Conservation (phyloP, 2,113 vertebrate genomes). For the Pteruthius melanotis region DNA sequence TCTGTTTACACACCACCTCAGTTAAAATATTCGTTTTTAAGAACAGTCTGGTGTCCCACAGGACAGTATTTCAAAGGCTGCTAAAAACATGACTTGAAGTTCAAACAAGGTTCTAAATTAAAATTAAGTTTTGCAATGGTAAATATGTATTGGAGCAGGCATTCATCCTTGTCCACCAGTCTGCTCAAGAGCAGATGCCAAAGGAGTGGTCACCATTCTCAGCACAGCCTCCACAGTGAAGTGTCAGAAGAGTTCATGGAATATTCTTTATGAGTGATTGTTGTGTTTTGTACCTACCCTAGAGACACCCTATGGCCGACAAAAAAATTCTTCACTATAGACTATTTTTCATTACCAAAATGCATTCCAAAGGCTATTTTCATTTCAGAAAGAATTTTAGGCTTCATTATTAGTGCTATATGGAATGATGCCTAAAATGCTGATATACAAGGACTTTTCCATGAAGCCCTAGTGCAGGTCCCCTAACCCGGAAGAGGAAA, state of each 20-base stretch:
- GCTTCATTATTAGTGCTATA: neutral
- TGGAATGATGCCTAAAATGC: neutral
- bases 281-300: neutral
- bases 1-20: conserved; percentile 5
- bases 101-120: neutral
- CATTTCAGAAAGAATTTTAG: neutral
- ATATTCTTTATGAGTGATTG: neutral
- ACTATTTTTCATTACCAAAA: neutral
- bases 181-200: neutral
- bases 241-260: neutral
- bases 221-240: neutral
- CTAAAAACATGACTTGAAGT: neutral
- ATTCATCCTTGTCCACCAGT: neutral
- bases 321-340: neutral
- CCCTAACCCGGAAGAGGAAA: neutral
- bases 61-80: neutral
- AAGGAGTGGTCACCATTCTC: neutral
- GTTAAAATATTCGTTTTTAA: neutral
- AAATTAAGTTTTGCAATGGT: neutral
- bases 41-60: neutral
- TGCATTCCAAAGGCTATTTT: conserved; percentile 12
- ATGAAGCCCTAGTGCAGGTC: neutral
- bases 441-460: neutral
- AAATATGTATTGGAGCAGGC: neutral
- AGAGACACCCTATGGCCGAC: neutral